Percentiles rank a stretch among this genome's conserved stretches.
phyloP scores from a whole-genome alignment of 1,140 invertebrate species.

The Stratiolaelaps scimitus region DNA sequence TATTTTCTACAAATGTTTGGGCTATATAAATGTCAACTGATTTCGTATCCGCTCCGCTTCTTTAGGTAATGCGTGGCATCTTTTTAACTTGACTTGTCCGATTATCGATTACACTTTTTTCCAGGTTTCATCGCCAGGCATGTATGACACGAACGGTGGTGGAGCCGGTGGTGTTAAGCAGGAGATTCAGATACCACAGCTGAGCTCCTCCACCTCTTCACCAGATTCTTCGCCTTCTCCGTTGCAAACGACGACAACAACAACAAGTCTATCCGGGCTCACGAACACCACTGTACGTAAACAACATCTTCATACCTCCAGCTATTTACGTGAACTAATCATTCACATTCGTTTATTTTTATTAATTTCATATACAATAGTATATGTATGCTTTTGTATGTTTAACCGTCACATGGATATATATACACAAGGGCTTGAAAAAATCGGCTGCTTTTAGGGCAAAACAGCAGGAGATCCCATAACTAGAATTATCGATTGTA shows the following conservation, averaged over 20 bases:
- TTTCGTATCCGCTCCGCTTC: too few species aligned
- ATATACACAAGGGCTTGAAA: too few species aligned
- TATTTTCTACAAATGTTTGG: too few species aligned
- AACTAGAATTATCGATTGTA: too few species aligned
- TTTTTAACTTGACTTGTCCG: not conserved
- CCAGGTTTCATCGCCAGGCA: conserved; percentile 28
- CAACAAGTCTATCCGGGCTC: conserved; percentile 1
- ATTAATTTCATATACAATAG: too few species aligned
- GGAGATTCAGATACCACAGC: conserved; percentile 88
- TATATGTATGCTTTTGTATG: too few species aligned
- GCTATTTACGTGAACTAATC: not conserved
- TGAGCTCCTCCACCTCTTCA: conserved; percentile 57
- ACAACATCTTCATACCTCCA: not conserved
- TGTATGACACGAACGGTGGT: conserved; percentile 51
- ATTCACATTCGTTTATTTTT: too few species aligned
- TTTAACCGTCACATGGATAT: too few species aligned
- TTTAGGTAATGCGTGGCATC: too few species aligned
- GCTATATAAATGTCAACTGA: too few species aligned
- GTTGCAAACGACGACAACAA: conserved; percentile 12
- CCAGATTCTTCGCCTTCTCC: conserved; percentile 33
- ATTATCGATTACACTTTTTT: not conserved
- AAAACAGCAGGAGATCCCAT: too few species aligned
- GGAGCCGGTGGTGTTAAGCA: conserved; percentile 87
- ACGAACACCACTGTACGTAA: conserved; percentile 24
- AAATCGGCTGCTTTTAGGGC: too few species aligned